phyloP scores from a whole-genome alignment of 2,888 invertebrate genomes.

The Nebria salina region DNA sequence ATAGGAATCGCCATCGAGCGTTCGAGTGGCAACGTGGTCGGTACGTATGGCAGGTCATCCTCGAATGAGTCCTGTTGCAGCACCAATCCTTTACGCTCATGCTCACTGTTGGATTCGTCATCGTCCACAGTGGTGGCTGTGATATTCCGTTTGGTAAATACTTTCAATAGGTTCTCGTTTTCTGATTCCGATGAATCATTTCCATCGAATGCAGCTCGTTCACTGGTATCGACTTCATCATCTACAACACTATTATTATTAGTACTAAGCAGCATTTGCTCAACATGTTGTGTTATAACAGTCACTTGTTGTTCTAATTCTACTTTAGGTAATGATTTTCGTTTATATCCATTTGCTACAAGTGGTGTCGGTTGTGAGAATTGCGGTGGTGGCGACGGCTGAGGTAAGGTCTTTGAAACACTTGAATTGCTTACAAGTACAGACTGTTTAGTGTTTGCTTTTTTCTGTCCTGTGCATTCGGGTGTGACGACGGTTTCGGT shows the following conservation, averaged over 20 bases:
- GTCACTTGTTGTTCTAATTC: constrained; percentile 35
- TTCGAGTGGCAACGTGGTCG: constrained; percentile 89
- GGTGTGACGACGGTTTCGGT: constrained; percentile 9
- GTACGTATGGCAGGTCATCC: constrained; percentile 87
- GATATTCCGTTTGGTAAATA: constrained; percentile 52
- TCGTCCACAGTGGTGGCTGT: constrained; percentile 43
- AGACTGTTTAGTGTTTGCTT: constrained; percentile 24
- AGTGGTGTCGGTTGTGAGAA: constrained; percentile 11
- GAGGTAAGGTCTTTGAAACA: neutral
- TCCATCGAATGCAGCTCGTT: constrained; percentile 55
- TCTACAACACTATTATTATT: neutral
- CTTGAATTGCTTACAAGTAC: neutral
- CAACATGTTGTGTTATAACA: constrained; percentile 28
- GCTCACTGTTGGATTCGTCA: constrained; percentile 58
- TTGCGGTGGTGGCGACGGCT: neutral
- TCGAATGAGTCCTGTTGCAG: constrained; percentile 85
- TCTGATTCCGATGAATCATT: constrained; percentile 77
- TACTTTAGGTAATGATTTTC: constrained; percentile 13
- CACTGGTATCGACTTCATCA: constrained; percentile 37
- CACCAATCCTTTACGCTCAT: constrained; percentile 81
- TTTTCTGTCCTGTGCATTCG: constrained; percentile 42
- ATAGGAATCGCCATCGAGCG: constrained; percentile 83
- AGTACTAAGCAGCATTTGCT: constrained; percentile 25
- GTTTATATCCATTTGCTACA: constrained; percentile 2
- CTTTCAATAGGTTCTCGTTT: constrained; percentile 69